A percentile compares a stretch with the other conserved stretches of the same genome.
These are phyloP conservation scores for Erynnis tages DNA, from an alignment of 2,888 invertebrate species.

Conservation along the genomic window DNA sequence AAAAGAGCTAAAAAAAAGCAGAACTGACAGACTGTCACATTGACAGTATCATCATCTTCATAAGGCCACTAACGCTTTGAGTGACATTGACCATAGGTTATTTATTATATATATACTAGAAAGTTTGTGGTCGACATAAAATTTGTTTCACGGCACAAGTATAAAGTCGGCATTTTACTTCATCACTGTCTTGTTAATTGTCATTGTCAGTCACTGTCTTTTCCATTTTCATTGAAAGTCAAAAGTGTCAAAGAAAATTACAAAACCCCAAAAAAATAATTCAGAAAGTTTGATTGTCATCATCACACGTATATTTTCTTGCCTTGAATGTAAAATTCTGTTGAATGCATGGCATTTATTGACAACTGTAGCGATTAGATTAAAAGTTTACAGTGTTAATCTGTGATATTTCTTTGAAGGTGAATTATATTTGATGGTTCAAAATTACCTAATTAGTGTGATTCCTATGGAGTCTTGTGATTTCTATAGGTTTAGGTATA, in stretches of 20 bases:
- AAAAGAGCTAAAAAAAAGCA: too few species aligned
- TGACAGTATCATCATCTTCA: too few species aligned
- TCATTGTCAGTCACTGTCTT: not conserved
- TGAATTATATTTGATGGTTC: constrained; percentile 1
- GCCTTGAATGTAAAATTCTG: constrained; percentile 5
- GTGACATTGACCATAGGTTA: too few species aligned
- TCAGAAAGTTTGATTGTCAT: constrained; percentile 44
- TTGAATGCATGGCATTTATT: constrained; percentile 24
- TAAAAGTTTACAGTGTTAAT: not conserved
- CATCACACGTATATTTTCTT: constrained; percentile 37
- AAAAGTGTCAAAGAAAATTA: not conserved
- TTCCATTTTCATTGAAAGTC: not conserved
- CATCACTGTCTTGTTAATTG: not conserved
- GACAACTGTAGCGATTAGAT: constrained; percentile 8
- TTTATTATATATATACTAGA: too few species aligned
- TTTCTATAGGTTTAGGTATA: constrained; percentile 2
- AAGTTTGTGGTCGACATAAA: too few species aligned
- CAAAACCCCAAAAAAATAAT: constrained; percentile 20
- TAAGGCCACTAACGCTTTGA: too few species aligned
- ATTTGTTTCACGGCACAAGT: too few species aligned
- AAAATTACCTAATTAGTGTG: not conserved
- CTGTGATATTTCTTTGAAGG: constrained; percentile 13
- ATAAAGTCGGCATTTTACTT: too few species aligned
- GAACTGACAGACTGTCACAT: too few species aligned
- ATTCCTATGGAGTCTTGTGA: not conserved